These are phyloP conservation scores for Gymnobelideus leadbeateri DNA, from an alignment of 2,113 vertebrate species.

Conservation along the genomic window DNA sequence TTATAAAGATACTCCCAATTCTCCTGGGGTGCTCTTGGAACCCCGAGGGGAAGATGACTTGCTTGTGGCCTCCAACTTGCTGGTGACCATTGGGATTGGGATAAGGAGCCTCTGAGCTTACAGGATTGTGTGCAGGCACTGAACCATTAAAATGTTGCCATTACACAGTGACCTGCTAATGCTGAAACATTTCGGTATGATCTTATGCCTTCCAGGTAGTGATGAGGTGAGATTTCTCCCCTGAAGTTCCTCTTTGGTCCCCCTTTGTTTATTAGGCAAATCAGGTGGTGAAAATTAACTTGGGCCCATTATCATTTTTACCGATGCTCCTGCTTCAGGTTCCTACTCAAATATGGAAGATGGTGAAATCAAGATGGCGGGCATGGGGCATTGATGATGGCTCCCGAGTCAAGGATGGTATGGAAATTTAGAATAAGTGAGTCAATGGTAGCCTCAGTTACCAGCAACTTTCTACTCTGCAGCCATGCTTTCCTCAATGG, in stretches of 20 bases:
- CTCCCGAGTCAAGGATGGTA: no score
- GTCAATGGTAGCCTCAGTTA: no score
- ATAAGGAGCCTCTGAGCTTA: not conserved
- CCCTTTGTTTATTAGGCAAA: not conserved
- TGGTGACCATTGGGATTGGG: no score
- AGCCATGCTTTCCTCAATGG: no score
- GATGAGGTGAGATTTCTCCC: not conserved
- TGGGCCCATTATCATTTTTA: not conserved
- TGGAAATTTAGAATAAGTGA: no score
- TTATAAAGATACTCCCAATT: not conserved
- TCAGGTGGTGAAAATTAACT: not conserved
- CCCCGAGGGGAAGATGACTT: not conserved
- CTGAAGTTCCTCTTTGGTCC: not conserved
- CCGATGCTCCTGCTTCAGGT: no score
- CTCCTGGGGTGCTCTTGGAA: no score
- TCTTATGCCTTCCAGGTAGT: no score
- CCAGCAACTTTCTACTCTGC: not conserved
- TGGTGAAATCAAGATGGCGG: not conserved
- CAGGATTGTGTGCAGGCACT: no score
- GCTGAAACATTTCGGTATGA: not conserved
- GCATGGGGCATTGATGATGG: not conserved
- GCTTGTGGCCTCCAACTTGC: no score
- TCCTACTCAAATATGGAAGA: not conserved
- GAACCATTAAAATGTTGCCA: not conserved
- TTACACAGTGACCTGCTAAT: no score